Evolutionary conservation across 2,113 vertebrate species (phyloP), one percentile per base, ranked within the genome.

Genomic region (Trogon melanurus): DNA sequence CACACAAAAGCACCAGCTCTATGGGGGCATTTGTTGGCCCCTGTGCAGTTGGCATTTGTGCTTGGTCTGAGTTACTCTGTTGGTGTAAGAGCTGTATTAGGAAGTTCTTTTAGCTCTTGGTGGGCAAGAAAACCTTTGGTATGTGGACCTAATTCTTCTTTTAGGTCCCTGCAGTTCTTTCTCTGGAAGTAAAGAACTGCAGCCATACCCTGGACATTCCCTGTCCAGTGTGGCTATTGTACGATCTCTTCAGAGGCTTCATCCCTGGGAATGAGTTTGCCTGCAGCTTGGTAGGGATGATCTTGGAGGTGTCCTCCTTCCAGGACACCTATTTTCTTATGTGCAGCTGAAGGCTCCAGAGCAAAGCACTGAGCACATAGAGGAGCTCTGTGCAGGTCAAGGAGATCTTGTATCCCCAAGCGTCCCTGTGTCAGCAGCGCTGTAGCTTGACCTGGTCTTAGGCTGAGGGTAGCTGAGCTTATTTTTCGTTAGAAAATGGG

Each of bases 151-250:
- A 81, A 51, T 91, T 85, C 70, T 85, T 32, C 65, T 25, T 74
- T 54, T 86, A 0, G 3, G 18, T 80, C 30, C 38, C 29, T 64
- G 51, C 2, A 5, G 44, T 71, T 53, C 54, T 51, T 69, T 30
- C 11, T 79, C 21, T 78, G 60, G 25, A 61, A 53, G 15, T 51
- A 36, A 85, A 29, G n/a, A 80, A 8, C 32, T 73, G 65, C 26
- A 60, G 4, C 1, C 0, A 0, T 44, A 27, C 44, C 26, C 51
- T 38, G 79, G 58, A 34, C 38, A 30, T 64, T 64, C 26, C 17
- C 34, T 73, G 47, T 10, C 48, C 0, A 1, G 4, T 5, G 34
- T 81, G 26, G 44, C 66, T 47, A 16, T 13, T 32, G 51, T 16
- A 16, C 0, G 0, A 9, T 79, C 56, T 84, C 8, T 30, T 61